phyloP scores from a whole-genome alignment of 2,113 vertebrate species.

The Tympanuchus pallidicinctus region DNA sequence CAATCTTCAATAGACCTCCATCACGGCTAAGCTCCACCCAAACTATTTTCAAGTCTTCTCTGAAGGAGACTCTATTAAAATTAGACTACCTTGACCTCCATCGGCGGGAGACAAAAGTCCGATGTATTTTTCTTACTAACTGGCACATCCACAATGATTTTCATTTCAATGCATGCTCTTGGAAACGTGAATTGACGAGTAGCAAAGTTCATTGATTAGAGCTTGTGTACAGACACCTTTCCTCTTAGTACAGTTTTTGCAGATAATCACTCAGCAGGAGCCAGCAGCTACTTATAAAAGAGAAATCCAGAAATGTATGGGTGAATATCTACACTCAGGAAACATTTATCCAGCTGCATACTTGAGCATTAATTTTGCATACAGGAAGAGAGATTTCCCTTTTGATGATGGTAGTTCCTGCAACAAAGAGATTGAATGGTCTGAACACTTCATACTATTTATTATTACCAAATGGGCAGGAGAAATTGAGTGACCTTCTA shows the following conservation, averaged over 20 bases:
- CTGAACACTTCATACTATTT: constrained; percentile 68
- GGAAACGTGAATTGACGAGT: constrained; percentile 35
- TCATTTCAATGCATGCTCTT: constrained; percentile 12
- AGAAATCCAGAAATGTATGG: constrained; percentile 8
- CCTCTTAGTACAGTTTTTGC: not conserved
- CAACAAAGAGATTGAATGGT: constrained; percentile 62
- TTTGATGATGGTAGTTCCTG: constrained; percentile 63
- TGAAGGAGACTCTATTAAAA: constrained; percentile 24
- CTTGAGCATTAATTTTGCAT: constrained; percentile 56
- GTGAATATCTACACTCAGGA: constrained; percentile 16
- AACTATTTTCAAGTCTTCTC: not conserved
- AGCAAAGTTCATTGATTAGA: constrained; percentile 55
- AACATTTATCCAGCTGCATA: constrained; percentile 36
- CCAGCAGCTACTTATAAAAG: constrained; percentile 12
- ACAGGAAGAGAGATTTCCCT: constrained; percentile 63
- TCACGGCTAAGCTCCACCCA: not conserved
- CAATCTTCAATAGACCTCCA: constrained; percentile 27
- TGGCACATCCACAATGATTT: constrained; percentile 23
- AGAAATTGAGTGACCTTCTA: constrained; percentile 73
- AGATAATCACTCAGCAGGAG: not conserved
- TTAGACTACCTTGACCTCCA: constrained; percentile 28
- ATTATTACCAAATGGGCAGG: constrained; percentile 65
- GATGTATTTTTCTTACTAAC: constrained; percentile 48
- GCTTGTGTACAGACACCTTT: constrained; percentile 10
- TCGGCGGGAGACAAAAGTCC: constrained; percentile 25